These are phyloP conservation scores for Scomber japonicus DNA, from an alignment of 2,113 vertebrate species.

Conservation along the genomic window DNA sequence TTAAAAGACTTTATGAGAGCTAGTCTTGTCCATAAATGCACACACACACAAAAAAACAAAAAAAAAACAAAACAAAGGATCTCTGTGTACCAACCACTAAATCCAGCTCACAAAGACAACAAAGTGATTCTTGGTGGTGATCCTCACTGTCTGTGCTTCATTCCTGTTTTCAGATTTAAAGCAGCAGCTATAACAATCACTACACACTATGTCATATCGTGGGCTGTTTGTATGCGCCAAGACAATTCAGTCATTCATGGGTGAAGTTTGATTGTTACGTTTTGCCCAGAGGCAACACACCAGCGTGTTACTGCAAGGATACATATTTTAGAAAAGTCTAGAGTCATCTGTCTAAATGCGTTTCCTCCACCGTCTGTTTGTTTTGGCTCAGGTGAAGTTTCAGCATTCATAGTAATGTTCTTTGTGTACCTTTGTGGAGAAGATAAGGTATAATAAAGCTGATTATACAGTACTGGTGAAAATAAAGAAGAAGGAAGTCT, in stretches of 20 bases:
- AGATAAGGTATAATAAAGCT: too few species aligned
- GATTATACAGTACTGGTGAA: too few species aligned
- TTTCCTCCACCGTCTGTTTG: too few species aligned
- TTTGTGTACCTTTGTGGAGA: too few species aligned
- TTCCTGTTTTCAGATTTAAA: constrained; percentile 15
- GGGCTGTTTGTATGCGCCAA: neutral
- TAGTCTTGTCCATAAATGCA: constrained; percentile 23
- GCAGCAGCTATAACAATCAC: constrained; percentile 25
- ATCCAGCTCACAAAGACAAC: constrained; percentile 19
- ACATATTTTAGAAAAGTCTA: too few species aligned
- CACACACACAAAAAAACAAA: too few species aligned
- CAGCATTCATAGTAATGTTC: too few species aligned
- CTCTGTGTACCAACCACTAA: constrained; percentile 34
- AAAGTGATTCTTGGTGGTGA: constrained; percentile 11
- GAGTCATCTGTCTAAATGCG: neutral
- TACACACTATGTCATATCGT: constrained; percentile 7
- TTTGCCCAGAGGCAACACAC: too few species aligned
- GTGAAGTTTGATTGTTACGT: neutral
- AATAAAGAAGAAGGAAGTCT: too few species aligned
- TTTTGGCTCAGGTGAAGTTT: too few species aligned
- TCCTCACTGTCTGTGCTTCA: neutral
- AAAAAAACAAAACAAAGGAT: neutral
- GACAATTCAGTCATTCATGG: constrained; percentile 2
- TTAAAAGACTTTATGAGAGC: constrained; percentile 21
- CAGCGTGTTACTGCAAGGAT: too few species aligned